Evolutionary conservation across 2,888 invertebrate genomes (phyloP), one percentile per base, ranked within the genome.

Genomic region (Galerucella pusilla): DNA sequence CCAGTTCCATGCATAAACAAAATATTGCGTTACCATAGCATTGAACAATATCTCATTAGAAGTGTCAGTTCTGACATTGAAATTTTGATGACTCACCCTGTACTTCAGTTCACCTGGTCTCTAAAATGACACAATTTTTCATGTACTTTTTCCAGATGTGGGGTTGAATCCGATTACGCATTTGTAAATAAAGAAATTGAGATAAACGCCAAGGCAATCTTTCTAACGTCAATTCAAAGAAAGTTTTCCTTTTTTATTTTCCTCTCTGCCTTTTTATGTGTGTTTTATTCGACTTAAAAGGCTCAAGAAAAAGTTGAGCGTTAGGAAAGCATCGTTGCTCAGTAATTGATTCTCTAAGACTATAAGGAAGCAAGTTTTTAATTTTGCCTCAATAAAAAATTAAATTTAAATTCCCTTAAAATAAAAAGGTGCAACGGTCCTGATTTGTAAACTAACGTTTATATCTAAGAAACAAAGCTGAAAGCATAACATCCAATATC

Each of bases 341-440:
- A 75, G 78, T 80, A 81, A 83, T 81, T 82, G 81, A 83, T 81
- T 83, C 79, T 80, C 72, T 80, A 60, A 61, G 75, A 71, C 76
- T 68, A 61, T 66, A 65, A 11, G 78, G 78, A 68, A 69, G 76
- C 71, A 64, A 76, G 66, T 74, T 78, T 78, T 76, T 76, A 76
- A 78, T 78, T 76, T 76, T 69, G 71, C 68, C 68, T 76, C 73
- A 76, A 57, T 71, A 35, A 35, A 35, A 35, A 35, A 35, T 5
- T 35, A 35, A 35, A 42, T 9, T 42, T 42, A 9, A 9, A 42
- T 42, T 7, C 9, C 35, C 5, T 42, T 42, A 1, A 42, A 42
- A 42, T 7, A 42, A 42, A 6, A 42, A 9, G 35, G 35, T 42
- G 35, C 7, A 42, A 42, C 35, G 35, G 35, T 42, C 35, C 35